Base-by-base conservation (phyloP, 1,140 invertebrate genomes). In the Thalassaphorura encarpata region DNA sequence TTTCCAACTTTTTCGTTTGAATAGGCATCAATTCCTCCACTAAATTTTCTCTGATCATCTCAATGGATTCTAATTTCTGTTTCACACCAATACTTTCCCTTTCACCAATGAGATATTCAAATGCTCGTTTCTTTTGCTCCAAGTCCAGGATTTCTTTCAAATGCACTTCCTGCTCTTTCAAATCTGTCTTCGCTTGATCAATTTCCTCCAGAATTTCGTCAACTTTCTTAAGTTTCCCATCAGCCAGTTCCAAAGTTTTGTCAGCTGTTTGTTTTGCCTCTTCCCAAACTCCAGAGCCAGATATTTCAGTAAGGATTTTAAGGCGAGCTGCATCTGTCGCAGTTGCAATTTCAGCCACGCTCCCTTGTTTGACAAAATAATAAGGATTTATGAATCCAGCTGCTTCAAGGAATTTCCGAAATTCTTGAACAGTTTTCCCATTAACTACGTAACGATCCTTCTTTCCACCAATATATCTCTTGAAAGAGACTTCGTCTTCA, bases 331-430 rank as follows among this genome's bases (percentile, higher is more conserved):
- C 33, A 43, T 61, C 55, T 11, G 39, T 52, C 15, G 26, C 46
- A 4, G 23, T 6, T 0, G 60, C 51, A 36, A 61, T 28, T 18
- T 50, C 40, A 18, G 26, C 26, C 0, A 60, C 28, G 31, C 50
- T 53, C 1, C 60, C 60, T 50, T 61, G 60, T 19, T 54, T 54
- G 2, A 61, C 51, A 28, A 57, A 41, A 31, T 36, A 56, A 33
- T 61, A 61, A 5, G 60, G 55, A 46, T 56, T 61, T 13, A 29
- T 51, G 19, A 61, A 49, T 1, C 60, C 60, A 5, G 55, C 60
- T 1, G 24, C 0, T 4, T 54, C 33, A 26, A 61, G 28, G 42
- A 57, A 57, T 26, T 48, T 6, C 24, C 54, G 47, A 11, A 52
- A 29, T 11, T 51, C 36, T 11, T 31, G 3, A 16, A 53, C 26